A percentile compares a stretch with the other conserved stretches of the same genome.
Conservation (phyloP, 2,797 vertebrate species). For the Scyliorhinus canicula region DNA sequence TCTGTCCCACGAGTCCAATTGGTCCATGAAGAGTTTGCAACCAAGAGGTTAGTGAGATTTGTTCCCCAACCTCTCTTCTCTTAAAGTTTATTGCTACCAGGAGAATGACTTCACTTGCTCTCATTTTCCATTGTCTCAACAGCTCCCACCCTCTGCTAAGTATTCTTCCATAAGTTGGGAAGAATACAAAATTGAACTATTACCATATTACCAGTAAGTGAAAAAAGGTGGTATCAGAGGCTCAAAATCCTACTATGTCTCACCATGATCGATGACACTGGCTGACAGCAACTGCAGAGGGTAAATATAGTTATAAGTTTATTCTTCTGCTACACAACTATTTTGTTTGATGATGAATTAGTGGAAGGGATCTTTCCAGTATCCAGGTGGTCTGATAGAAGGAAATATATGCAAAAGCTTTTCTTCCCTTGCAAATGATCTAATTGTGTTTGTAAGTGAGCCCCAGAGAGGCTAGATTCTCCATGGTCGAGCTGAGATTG, state of each 20-base stretch:
- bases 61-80: not conserved
- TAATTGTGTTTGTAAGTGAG: constrained; percentile 23
- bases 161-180: not conserved
- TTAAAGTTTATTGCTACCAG: not conserved
- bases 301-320: constrained; percentile 16
- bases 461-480: not conserved
- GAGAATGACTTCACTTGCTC: not conserved
- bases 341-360: constrained; percentile 23
- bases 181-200: not conserved
- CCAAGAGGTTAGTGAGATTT: not conserved
- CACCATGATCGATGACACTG: not conserved
- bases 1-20: not conserved
- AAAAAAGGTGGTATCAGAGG: not conserved
- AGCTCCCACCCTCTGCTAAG: not conserved
- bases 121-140: not conserved
- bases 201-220: not conserved
- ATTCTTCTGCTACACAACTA: not conserved
- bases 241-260: constrained; percentile 9
- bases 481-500: not conserved
- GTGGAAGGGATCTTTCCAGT: not conserved
- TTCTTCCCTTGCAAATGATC: not conserved
- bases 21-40: not conserved
- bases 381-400: not conserved
- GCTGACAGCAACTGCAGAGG: not conserved
- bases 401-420: not conserved